Evolutionary conservation across 2,113 vertebrate species (phyloP).

Genomic region (Epinephelus lanceolatus): DNA sequence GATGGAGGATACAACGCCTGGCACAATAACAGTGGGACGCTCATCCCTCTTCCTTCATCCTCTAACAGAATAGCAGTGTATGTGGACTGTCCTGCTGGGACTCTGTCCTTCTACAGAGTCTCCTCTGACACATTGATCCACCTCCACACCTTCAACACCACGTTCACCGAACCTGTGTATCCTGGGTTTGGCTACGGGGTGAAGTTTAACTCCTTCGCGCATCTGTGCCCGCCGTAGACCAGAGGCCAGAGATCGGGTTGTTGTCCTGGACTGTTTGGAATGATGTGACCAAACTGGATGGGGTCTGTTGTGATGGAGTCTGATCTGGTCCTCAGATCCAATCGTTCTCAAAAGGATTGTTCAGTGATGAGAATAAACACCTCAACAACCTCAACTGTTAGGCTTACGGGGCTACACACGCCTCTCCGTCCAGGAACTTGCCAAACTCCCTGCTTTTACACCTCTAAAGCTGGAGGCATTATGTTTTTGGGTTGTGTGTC

Average conservation of each 20-base stretch:
- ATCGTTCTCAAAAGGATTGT: no score
- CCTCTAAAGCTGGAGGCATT: no score
- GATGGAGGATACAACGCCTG: conserved; percentile 6
- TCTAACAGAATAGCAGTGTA: background rate
- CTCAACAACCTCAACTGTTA: no score
- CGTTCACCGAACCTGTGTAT: background rate
- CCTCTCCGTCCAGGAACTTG: no score
- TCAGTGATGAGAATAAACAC: no score
- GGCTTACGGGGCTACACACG: no score
- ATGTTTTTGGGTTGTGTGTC: no score
- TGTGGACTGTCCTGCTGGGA: background rate
- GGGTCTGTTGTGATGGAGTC: no score
- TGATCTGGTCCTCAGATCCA: no score
- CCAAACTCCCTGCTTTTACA: no score
- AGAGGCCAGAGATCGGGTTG: no score
- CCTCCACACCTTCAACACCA: conserved; percentile 5
- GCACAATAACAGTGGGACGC: conserved; percentile 19
- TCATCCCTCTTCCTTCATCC: background rate
- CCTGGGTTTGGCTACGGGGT: background rate
- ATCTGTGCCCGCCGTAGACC: background rate
- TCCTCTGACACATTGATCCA: background rate
- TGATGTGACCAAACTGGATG: no score
- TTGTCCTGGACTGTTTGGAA: background rate
- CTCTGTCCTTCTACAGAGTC: conserved; percentile 11
- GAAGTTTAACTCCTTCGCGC: background rate